Evolutionary conservation across 2,797 vertebrate species (phyloP), one percentile per base, ranked within the genome.

Genomic region (Myiotriccus ornatus): DNA sequence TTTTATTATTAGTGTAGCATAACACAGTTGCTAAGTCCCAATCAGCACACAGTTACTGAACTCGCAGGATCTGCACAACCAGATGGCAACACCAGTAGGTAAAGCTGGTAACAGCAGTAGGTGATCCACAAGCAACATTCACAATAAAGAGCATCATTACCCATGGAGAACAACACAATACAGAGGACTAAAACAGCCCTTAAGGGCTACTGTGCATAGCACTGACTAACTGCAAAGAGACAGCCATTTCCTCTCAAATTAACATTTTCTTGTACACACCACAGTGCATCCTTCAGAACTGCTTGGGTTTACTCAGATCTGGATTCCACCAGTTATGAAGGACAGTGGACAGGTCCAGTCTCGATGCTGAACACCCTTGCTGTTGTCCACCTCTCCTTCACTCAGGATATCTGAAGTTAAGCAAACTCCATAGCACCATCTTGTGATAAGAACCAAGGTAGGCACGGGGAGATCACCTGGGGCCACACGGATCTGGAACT

Each of bases 381-480:
- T 19, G 5, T 0, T 46, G 27, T 25, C 22, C 25, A 77, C 39
- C 28, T 79, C 14, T 24, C 53, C 57, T 69, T 20, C 34, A 12
- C 17, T 5, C 50, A 35, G 10, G 1, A n/a, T 1, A 24, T 60
- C 2, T n/a, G 21, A 80, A 63, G 32, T 32, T 47, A 34, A 88
- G 76, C 60, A 92, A 90, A 94, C 64, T 89, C 91, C 78, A 79
- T n/a, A 90, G 96, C 96, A 97, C 81, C 97, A 95, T 21, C 97
- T 95, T 90, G 92, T 96, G 97, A 91, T 83, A 59, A 64, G 30
- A 79, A 22, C 1, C 19, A 70, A 41, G 35, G 71, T 0, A 62
- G 27, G 7, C 32, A 68, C 1, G 2, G 14, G 17, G 7, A 3
- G 18, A 91, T 25, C 37, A 57, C 43, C 57, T 2, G 21, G 30